A percentile compares a stretch with the other conserved stretches of the same genome.
These are phyloP conservation scores for Trissoscelio sp. DNA, from an alignment of 2,888 invertebrate genomes.

Conservation along the genomic window DNA sequence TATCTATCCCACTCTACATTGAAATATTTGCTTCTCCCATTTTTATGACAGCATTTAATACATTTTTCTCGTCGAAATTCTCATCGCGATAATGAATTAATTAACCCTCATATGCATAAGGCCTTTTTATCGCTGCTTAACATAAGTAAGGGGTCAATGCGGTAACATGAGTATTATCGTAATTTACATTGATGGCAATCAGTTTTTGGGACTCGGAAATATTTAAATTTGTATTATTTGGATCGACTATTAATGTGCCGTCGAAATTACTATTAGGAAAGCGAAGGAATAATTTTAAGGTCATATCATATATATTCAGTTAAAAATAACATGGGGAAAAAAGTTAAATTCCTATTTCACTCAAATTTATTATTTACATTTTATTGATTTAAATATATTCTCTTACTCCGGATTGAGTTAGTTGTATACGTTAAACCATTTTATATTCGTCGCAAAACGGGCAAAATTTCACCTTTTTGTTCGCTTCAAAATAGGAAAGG, in stretches of 20 bases:
- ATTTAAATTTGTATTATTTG: conserved; percentile 44
- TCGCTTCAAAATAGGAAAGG: conserved; percentile 24
- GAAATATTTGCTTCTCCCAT: conserved; percentile 31
- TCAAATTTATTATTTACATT: too few relatives aligned
- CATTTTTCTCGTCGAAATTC: conserved; percentile 62
- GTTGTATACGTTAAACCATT: too few relatives aligned
- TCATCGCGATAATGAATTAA: conserved; percentile 68
- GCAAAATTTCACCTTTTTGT: conserved; percentile 13
- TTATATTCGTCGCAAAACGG: neutral
- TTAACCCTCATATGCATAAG: conserved; percentile 67
- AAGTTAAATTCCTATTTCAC: too few relatives aligned
- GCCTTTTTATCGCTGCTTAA: conserved; percentile 62
- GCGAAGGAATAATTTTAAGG: neutral
- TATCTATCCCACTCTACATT: too few relatives aligned
- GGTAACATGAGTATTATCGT: conserved; percentile 63
- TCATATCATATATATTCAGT: too few relatives aligned
- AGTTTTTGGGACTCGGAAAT: conserved; percentile 56
- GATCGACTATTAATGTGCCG: conserved; percentile 11
- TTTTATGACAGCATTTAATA: conserved; percentile 48
- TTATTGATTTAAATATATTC: too few relatives aligned
- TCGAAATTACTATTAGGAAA: neutral
- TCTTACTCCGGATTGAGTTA: too few relatives aligned
- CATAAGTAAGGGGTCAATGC: conserved; percentile 64
- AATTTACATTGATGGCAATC: conserved; percentile 65
- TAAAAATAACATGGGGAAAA: too few relatives aligned